Evolutionary conservation across 2,113 vertebrate species (phyloP).

Genomic region (Calyptommatus sinebrachiatus): DNA sequence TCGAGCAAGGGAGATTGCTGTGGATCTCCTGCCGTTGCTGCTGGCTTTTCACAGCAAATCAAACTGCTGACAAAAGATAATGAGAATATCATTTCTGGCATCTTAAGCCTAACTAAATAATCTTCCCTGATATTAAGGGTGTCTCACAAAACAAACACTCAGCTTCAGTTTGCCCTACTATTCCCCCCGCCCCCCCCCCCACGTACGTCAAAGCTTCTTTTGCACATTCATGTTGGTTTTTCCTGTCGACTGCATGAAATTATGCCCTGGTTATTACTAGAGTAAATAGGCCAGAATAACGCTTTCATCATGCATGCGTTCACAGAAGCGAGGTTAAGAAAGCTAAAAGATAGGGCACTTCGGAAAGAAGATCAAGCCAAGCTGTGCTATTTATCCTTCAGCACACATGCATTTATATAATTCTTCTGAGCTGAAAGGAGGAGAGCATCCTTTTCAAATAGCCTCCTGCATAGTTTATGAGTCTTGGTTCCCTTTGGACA

Average conservation of each 20-base stretch:
- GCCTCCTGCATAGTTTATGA: too few relatives aligned
- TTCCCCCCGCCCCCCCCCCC: background rate
- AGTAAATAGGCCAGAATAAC: background rate
- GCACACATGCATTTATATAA: background rate
- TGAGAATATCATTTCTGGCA: too few relatives aligned
- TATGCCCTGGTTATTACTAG: background rate
- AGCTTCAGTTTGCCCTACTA: background rate
- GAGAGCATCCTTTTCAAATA: background rate
- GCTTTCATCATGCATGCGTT: background rate
- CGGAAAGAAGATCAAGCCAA: background rate
- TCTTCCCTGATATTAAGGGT: too few relatives aligned
- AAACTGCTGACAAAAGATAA: too few relatives aligned
- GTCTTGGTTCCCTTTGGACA: background rate
- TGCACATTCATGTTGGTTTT: background rate
- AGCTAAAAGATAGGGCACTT: background rate
- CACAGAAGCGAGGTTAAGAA: background rate
- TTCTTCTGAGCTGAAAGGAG: background rate
- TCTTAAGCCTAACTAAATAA: too few relatives aligned
- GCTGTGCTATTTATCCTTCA: background rate
- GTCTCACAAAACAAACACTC: too few relatives aligned
- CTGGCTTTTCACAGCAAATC: too few relatives aligned
- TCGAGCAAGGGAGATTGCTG: too few relatives aligned
- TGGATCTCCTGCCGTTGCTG: too few relatives aligned
- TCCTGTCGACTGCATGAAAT: background rate
- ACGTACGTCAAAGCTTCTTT: background rate